These are phyloP conservation scores for Calephelis virginiensis DNA, from an alignment of 1,140 invertebrate genomes.

Conservation along the genomic window DNA sequence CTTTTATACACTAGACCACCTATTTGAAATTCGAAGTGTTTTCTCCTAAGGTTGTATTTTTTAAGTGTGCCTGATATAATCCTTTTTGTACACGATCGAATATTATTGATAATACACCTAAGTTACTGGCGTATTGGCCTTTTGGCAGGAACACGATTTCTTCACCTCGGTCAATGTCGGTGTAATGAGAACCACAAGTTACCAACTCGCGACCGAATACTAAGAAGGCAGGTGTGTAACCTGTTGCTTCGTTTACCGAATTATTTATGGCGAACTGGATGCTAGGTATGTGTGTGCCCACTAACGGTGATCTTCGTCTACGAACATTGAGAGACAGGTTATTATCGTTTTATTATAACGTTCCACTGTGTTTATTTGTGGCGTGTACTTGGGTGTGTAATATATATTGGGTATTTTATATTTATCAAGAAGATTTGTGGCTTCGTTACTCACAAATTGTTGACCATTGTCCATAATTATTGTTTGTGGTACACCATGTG, in stretches of 20 bases:
- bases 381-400: constrained; percentile 40
- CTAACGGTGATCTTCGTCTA: constrained; percentile 34
- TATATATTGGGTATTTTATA: constrained; percentile 34
- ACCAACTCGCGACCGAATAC: constrained; percentile 29
- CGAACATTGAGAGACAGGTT: constrained; percentile 14
- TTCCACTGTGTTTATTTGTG: constrained; percentile 62
- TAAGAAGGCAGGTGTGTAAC: constrained; percentile 29
- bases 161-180: constrained; percentile 14
- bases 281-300: constrained; percentile 48
- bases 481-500: constrained; percentile 35
- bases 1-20: constrained; percentile 26
- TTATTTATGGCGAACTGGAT: constrained; percentile 50
- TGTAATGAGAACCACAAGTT: constrained; percentile 26
- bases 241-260: constrained; percentile 34
- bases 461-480: constrained; percentile 65
- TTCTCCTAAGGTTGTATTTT: constrained; percentile 18
- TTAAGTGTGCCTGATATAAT: constrained; percentile 21
- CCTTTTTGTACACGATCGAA: constrained; percentile 27
- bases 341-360: constrained; percentile 50
- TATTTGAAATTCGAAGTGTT: constrained; percentile 25
- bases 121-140: constrained; percentile 28
- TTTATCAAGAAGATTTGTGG: constrained; percentile 18
- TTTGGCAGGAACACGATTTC: constrained; percentile 25
- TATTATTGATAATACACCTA: constrained; percentile 19
- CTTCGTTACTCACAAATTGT: constrained; percentile 51